phyloP scores from a whole-genome alignment of 1,140 invertebrate species.

The Vollenhovia emeryi region DNA sequence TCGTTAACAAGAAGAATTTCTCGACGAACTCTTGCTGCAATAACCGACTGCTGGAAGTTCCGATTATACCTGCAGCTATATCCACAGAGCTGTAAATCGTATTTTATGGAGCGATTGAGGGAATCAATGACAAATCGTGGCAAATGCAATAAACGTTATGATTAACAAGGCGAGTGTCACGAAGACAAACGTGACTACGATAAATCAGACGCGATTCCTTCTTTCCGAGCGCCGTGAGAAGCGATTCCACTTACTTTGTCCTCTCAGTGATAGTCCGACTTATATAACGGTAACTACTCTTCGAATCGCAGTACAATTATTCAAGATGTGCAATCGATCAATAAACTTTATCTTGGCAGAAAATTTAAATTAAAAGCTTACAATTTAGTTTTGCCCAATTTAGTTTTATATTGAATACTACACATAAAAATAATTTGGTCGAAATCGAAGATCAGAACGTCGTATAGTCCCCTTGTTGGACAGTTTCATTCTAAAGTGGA shows the following conservation, averaged over 20 bases:
- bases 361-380: neutral
- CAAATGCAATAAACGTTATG: slow-evolving; percentile 31
- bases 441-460: too few relatives aligned
- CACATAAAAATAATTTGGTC: too few relatives aligned
- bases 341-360: neutral
- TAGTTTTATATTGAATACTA: too few relatives aligned
- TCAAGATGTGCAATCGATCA: neutral
- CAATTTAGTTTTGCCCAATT: too few relatives aligned
- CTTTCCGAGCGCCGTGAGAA: slow-evolving; percentile 57
- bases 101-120: slow-evolving; percentile 8
- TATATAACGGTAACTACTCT: neutral
- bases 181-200: slow-evolving; percentile 44
- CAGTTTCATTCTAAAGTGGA: neutral
- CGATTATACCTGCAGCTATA: neutral
- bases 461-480: too few relatives aligned
- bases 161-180: slow-evolving; percentile 46
- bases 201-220: slow-evolving; percentile 46
- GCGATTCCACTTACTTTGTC: slow-evolving; percentile 33
- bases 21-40: neutral
- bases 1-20: slow-evolving; percentile 24
- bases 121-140: slow-evolving; percentile 31
- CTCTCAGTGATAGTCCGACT: neutral
- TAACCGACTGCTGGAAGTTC: neutral
- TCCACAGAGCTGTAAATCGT: neutral
- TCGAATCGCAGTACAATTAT: neutral